phyloP scores from a whole-genome alignment of 2,797 vertebrate genomes.

The Pipistrellus pipistrellus region DNA sequence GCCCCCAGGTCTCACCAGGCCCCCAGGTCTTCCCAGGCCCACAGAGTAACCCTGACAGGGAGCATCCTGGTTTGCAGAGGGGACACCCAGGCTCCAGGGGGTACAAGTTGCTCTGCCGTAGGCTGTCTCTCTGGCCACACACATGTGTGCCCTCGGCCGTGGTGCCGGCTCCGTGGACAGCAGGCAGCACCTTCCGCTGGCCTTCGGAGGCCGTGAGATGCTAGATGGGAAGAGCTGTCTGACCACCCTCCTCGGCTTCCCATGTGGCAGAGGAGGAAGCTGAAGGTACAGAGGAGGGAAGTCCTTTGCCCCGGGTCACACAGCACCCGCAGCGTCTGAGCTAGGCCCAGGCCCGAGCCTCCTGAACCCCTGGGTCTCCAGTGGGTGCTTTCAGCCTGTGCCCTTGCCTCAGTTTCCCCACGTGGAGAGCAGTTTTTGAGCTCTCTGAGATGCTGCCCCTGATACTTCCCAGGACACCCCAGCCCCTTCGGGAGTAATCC shows the following conservation, averaged over 20 bases:
- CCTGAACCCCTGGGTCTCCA: neutral
- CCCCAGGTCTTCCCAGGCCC: neutral
- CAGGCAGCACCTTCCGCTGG: neutral
- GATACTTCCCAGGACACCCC: conserved; percentile 24
- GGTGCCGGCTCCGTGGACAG: neutral
- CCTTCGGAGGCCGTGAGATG: neutral
- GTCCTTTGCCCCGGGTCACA: neutral
- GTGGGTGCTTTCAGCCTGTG: neutral
- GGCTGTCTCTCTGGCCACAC: neutral
- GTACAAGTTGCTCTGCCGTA: neutral
- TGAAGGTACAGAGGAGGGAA: conserved; percentile 25
- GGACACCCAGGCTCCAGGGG: neutral
- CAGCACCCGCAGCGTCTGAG: neutral
- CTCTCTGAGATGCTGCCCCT: neutral
- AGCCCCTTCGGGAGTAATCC: conserved; percentile 80
- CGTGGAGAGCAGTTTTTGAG: neutral
- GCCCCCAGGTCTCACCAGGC: no score
- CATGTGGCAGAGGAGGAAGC: neutral
- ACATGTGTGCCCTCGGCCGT: neutral
- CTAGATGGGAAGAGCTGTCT: neutral
- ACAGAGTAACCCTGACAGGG: neutral
- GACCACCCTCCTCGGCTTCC: neutral
- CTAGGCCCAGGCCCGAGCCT: neutral
- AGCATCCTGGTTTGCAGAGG: neutral
- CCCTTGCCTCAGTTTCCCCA: conserved; percentile 21